These are phyloP conservation scores for Athetis lepigone DNA, from an alignment of 2,888 invertebrate species.

Conservation along the genomic window DNA sequence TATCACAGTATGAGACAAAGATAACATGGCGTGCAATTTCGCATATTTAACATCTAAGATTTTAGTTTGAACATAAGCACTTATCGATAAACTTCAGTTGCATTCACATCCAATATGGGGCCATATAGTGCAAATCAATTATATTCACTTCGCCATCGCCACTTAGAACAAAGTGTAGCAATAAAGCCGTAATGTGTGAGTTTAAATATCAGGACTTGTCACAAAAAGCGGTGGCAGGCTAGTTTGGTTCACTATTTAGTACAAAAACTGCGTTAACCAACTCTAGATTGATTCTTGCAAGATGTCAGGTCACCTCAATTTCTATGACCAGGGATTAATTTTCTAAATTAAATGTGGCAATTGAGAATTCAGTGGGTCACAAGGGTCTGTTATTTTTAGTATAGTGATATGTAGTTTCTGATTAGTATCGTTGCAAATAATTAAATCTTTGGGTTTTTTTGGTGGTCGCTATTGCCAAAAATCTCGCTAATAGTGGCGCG, in stretches of 20 bases:
- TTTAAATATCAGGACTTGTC: slow-evolving; percentile 34
- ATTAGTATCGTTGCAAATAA: no score
- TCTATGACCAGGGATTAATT: neutral
- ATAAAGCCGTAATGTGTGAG: slow-evolving; percentile 25
- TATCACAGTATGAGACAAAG: no score
- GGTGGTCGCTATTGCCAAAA: no score
- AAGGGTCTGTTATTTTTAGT: no score
- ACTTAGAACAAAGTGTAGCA: slow-evolving; percentile 44
- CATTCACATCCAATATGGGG: slow-evolving; percentile 10
- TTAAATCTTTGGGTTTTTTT: no score
- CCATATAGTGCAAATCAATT: slow-evolving; percentile 51
- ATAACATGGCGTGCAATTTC: no score
- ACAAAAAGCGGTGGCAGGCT: slow-evolving; percentile 39
- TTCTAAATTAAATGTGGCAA: slow-evolving; percentile 4
- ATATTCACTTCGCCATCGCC: slow-evolving; percentile 37
- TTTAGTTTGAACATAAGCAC: no score
- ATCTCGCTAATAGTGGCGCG: no score
- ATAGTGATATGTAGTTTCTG: no score
- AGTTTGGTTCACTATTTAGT: slow-evolving; percentile 24
- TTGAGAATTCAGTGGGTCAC: neutral
- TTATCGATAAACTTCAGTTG: neutral
- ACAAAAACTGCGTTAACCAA: slow-evolving; percentile 51
- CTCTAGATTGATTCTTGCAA: slow-evolving; percentile 53
- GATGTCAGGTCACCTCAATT: slow-evolving; percentile 16
- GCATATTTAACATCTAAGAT: no score